Evolutionary conservation across 2,888 invertebrate species (phyloP), one percentile per base, ranked within the genome.

Genomic region (Phortica magna): DNA sequence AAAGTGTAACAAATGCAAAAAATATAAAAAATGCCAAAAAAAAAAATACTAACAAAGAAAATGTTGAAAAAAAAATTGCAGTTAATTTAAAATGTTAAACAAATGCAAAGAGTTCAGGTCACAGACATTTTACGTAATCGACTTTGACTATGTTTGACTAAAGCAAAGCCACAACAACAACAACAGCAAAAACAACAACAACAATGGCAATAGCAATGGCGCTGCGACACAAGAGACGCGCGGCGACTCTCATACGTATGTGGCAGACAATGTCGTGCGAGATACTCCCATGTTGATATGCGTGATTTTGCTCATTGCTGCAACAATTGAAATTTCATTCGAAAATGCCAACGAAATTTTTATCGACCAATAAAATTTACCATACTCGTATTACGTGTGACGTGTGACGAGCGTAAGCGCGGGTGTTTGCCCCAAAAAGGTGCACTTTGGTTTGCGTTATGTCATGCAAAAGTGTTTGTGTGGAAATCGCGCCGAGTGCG

Each of bases 41-140:
- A 6, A 41, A 64, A 31, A 31, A 31, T 31, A 31, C 31, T 31
- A 31, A 31, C 31, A 31, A 31, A 31, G 31, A 31, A 31, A 31
- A 31, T 31, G 31, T 4, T 31, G 31, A 31, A 19, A 10, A 67
- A 67, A 39, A 65, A 76, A 70, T 67, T 77, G 82, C 81, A 80
- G 72, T 77, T 83, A 79, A 83, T 81, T 82, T 77, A 72, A 82
- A 77, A 83, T 80, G 81, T 81, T 83, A 82, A 83, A 77, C 83
- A 82, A 84, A 84, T 85, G 82, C 87, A 87, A 88, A 88, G 80
- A 85, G 85, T 85, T 87, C 85, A 86, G 87, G 87, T 87, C 88
- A 80, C 87, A 85, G 84, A 85, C 84, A 85, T 76, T 81, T 85
- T 86, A 87, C 87, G 85, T 88, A 86, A 86, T 83, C 83, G n/a